Evolutionary conservation across 1,140 invertebrate genomes (phyloP).

Genomic region (Gryllus bimaculatus): DNA sequence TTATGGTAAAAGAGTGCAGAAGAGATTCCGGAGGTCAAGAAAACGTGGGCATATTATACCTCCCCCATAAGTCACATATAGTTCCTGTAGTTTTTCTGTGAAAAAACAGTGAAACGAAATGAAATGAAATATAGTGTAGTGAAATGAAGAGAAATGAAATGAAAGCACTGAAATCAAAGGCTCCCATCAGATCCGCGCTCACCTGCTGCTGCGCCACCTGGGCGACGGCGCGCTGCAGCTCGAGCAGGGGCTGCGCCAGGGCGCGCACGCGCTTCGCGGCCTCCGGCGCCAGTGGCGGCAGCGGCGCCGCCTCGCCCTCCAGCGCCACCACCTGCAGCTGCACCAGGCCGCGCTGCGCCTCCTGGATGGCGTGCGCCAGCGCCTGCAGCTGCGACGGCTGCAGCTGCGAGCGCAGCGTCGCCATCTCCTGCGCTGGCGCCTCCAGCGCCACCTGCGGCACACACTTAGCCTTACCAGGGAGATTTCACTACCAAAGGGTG

Average conservation of each 20-base stretch:
- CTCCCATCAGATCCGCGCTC: no score
- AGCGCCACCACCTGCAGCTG: not conserved
- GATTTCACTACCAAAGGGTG: no score
- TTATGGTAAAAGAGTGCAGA: no score
- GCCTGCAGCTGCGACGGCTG: not conserved
- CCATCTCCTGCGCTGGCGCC: not conserved
- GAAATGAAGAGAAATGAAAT: no score
- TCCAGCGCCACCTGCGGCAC: not conserved
- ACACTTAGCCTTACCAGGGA: no score
- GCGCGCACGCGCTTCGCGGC: not conserved
- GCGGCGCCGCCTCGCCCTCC: not conserved
- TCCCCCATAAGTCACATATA: no score
- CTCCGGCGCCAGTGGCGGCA: not conserved
- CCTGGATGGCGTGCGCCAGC: conserved; percentile 3
- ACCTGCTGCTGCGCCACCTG: conserved; percentile 15
- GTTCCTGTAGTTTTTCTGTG: no score
- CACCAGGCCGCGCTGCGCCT: conserved; percentile 10
- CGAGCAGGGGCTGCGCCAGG: conserved; percentile 8
- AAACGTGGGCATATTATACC: no score
- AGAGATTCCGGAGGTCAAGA: no score
- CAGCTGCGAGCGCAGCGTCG: not conserved
- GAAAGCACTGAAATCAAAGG: no score
- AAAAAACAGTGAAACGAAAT: no score
- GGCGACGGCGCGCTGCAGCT: conserved; percentile 10
- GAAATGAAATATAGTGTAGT: no score